phyloP scores from a whole-genome alignment of 2,113 vertebrate species.

The Brachyhypopomus gauderio region DNA sequence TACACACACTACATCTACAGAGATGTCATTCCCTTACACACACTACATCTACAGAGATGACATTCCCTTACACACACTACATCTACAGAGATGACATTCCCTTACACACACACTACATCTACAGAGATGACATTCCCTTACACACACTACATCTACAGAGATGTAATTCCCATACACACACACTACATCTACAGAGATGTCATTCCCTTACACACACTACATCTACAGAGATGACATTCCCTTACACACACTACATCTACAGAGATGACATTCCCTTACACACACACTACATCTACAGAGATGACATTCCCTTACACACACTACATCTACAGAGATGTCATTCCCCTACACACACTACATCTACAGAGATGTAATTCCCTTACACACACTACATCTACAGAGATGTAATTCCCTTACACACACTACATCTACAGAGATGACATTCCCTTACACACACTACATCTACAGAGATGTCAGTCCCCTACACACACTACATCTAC shows the following conservation, averaged over 20 bases:
- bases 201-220: background rate
- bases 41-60: background rate
- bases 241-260: background rate
- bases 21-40: background rate
- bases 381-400: background rate
- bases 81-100: background rate
- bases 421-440: background rate
- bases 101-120: background rate
- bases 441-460: background rate
- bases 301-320: background rate
- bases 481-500: background rate
- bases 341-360: background rate
- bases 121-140: background rate
- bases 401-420: background rate
- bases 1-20: background rate
- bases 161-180: background rate
- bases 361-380: background rate
- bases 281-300: background rate
- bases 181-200: background rate
- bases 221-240: background rate
- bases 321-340: background rate
- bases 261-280: background rate
- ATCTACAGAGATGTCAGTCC: background rate
- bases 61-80: background rate
- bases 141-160: background rate